Evolutionary conservation across 2,113 vertebrate genomes (phyloP).

Genomic region (Pseudopipra pipra): DNA sequence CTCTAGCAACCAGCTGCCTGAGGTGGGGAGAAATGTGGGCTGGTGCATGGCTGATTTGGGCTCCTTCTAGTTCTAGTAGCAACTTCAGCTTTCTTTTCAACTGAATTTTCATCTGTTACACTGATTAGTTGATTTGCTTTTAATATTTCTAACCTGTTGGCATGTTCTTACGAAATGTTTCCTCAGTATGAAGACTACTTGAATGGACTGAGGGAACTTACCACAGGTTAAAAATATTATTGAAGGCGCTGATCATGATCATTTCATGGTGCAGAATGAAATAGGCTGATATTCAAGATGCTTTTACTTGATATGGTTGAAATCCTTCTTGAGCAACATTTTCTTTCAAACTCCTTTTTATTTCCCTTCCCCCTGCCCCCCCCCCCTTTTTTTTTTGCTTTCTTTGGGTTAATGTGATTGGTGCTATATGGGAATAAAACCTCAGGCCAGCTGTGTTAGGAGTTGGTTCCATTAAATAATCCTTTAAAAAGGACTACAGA

Average conservation of each 20-base stretch:
- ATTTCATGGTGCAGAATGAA: slow-evolving; percentile 60
- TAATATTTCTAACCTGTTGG: slow-evolving; percentile 81
- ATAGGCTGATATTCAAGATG: slow-evolving; percentile 31
- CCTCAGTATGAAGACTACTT: background rate
- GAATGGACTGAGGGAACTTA: slow-evolving; percentile 21
- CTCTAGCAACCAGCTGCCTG: slow-evolving; percentile 97
- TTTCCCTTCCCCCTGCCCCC: background rate
- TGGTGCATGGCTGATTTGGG: slow-evolving; percentile 88
- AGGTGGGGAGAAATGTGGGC: slow-evolving; percentile 92
- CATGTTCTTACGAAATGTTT: slow-evolving; percentile 14
- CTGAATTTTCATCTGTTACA: slow-evolving; percentile 58
- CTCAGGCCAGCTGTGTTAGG: slow-evolving; percentile 98
- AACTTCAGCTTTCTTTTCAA: slow-evolving; percentile 60
- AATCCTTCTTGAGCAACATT: slow-evolving; percentile 55
- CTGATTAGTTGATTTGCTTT: slow-evolving; percentile 73
- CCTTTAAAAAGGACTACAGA: slow-evolving; percentile 59
- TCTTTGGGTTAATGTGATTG: slow-evolving; percentile 78
- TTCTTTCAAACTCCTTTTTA: slow-evolving; percentile 56
- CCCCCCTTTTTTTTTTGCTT: slow-evolving; percentile 59
- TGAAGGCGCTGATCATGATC: slow-evolving; percentile 60
- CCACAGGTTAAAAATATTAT: slow-evolving; percentile 81
- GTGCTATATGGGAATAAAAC: slow-evolving; percentile 82
- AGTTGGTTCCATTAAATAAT: slow-evolving; percentile 62
- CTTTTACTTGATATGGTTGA: slow-evolving; percentile 63
- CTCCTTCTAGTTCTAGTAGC: slow-evolving; percentile 78